Evolutionary conservation across 2,797 vertebrate genomes (phyloP), one percentile per base, ranked within the genome.

Genomic region (Capromys pilorides): DNA sequence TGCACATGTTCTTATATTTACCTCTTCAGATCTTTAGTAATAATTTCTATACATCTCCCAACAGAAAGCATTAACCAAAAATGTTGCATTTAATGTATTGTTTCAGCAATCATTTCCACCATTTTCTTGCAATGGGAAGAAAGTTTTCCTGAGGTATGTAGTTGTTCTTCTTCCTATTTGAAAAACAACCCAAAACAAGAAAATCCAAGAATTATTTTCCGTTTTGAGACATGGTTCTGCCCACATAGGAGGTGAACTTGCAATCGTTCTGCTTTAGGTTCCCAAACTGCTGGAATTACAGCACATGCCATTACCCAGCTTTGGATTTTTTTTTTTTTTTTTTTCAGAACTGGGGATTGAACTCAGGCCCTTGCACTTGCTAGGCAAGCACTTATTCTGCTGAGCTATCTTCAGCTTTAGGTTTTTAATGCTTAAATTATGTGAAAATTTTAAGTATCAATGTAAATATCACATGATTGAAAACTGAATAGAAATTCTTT

Each of bases 51-150:
- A 31, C 3, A 16, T 31, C 45, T 80, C 75, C 62, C 78, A 54
- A 14, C 18, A 61, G 41, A 39, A 36, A 49, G 24, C 59, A 59
- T 86, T 64, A 6, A 57, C 24, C 7, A 41, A 59, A 36, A 41
- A 2, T 5, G 16, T 69, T 73, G 5, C 2, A 28, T 0, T 51
- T 81, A 19, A 7, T 6, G 0, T 69, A 18, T 21, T 33, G 0
- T 75, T 86, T 71, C 61, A 45, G 11, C 54, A 12, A 7, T 59
- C 24, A 54, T 45, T 36, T 67, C 51, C 49, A 45, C 9, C 26
- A 31, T 26, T 94, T 80, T n/a, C 86, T 90, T 94, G 24, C 5
- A 64, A 16, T 36, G 41, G 2, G 5, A 39, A 66, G 62, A 73
- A 80, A 21, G 3, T 39, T 88, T 79, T 61, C 39, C 14, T 77